Evolutionary conservation across 1,140 invertebrate genomes (phyloP).

Genomic region (Drosophila watanabei): DNA sequence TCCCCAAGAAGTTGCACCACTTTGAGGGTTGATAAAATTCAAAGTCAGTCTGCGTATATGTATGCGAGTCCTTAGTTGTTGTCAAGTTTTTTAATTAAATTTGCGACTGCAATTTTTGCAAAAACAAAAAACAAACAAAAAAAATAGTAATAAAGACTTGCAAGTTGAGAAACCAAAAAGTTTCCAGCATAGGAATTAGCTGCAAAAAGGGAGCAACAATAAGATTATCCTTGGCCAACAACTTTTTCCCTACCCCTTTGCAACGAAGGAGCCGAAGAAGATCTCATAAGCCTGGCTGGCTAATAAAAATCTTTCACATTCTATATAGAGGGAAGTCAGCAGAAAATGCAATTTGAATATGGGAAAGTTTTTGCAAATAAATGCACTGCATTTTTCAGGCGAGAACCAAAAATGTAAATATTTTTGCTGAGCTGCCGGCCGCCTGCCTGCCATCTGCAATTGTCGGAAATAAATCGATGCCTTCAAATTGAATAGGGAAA

Average conservation of each 20-base stretch:
- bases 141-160: slow-evolving; percentile 17
- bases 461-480: slow-evolving; percentile 49
- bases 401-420: slow-evolving; percentile 27
- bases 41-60: slow-evolving; percentile 33
- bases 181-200: slow-evolving; percentile 36
- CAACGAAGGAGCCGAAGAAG: not conserved
- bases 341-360: slow-evolving; percentile 40
- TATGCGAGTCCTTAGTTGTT: slow-evolving; percentile 37
- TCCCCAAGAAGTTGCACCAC: slow-evolving; percentile 33
- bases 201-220: slow-evolving; percentile 43
- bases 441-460: slow-evolving; percentile 8
- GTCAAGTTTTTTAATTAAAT: slow-evolving; percentile 64
- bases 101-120: slow-evolving; percentile 36
- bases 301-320: slow-evolving; percentile 44
- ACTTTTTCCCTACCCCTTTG: slow-evolving; percentile 13
- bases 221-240: slow-evolving; percentile 41
- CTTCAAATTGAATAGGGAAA: slow-evolving; percentile 49
- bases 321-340: slow-evolving; percentile 1
- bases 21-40: slow-evolving; percentile 38
- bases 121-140: slow-evolving; percentile 13
- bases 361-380: slow-evolving; percentile 27
- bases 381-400: slow-evolving; percentile 31
- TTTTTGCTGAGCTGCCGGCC: slow-evolving; percentile 7
- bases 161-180: slow-evolving; percentile 17
- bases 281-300: slow-evolving; percentile 28